These are phyloP conservation scores for Vimba vimba DNA, from an alignment of 2,113 vertebrate genomes.

Conservation along the genomic window DNA sequence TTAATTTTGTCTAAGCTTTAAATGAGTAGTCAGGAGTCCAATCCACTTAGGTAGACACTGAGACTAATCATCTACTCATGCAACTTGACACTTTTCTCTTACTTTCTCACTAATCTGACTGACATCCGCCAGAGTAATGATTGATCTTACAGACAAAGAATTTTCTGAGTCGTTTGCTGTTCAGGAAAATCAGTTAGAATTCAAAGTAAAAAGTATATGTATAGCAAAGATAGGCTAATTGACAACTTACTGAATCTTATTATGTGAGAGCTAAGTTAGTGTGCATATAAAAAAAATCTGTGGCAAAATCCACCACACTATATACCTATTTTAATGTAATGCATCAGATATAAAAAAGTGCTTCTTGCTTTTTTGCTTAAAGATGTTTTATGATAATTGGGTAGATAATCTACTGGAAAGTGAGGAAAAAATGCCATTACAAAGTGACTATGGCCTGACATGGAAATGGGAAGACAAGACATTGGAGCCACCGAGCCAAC, in stretches of 20 bases:
- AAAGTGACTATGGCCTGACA: slow-evolving; percentile 17
- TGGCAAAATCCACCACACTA: background rate
- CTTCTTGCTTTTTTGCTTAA: background rate
- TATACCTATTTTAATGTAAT: background rate
- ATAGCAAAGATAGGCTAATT: background rate
- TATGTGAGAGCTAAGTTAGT: background rate
- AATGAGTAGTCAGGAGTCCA: background rate
- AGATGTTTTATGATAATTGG: background rate
- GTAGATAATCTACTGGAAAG: background rate
- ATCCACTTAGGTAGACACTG: background rate
- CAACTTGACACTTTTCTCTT: slow-evolving; percentile 14
- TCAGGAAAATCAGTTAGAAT: slow-evolving; percentile 12
- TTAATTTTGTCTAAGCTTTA: background rate
- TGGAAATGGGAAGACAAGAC: slow-evolving; percentile 39
- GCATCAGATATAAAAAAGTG: background rate
- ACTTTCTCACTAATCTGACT: slow-evolving; percentile 28
- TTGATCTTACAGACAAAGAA: background rate
- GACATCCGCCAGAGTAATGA: background rate
- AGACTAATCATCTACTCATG: slow-evolving; percentile 39
- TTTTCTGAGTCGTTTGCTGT: background rate
- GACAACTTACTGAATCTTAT: background rate
- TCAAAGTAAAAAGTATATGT: background rate
- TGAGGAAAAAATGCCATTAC: background rate
- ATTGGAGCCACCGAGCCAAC: slow-evolving; percentile 36
- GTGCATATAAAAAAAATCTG: background rate